Evolutionary conservation across 2,113 vertebrate species (phyloP).

Genomic region (Zapornia atra): DNA sequence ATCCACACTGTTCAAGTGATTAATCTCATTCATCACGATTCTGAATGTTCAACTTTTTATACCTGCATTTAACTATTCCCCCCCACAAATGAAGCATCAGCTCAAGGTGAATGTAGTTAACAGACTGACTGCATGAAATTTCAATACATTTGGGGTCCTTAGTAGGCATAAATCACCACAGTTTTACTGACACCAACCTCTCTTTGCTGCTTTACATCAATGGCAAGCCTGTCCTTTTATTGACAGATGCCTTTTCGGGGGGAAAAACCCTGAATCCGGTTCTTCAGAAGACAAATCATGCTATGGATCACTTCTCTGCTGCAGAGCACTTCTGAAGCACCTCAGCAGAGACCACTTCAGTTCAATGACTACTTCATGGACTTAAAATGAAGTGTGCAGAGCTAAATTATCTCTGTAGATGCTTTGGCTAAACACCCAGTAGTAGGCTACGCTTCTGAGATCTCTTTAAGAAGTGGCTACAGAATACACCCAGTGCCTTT

Average conservation of each 20-base stretch:
- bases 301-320: neutral
- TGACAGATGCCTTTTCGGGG: neutral
- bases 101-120: neutral
- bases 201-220: neutral
- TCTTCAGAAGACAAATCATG: neutral
- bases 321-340: neutral
- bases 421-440: neutral
- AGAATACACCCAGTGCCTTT: neutral
- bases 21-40: neutral
- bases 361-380: neutral
- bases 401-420: neutral
- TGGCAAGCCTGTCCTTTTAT: neutral
- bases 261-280: neutral
- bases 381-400: neutral
- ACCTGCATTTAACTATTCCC: neutral
- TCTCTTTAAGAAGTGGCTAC: neutral
- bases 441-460: neutral
- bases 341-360: slow-evolving; percentile 16
- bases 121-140: neutral
- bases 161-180: neutral
- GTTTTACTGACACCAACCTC: neutral
- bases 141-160: neutral
- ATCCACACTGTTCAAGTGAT: neutral
- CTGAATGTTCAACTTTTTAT: neutral
- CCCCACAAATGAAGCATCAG: neutral